Base-by-base conservation (phyloP, 2,113 vertebrate species). In the Sardina pilchardus region DNA sequence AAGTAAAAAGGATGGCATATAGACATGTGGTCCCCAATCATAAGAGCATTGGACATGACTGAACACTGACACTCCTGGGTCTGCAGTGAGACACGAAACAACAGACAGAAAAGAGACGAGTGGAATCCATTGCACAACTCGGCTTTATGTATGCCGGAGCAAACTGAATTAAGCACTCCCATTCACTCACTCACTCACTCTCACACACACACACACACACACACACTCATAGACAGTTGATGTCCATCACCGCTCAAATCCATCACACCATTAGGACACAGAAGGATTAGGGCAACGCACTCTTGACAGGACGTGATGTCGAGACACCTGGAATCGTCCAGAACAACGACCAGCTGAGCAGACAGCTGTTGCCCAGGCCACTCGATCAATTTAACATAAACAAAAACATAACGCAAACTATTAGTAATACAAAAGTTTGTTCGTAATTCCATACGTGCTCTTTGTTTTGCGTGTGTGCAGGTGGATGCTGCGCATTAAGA, bases 221-320 rank as follows among this genome's bases (percentile, higher is more conserved):
- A 17, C 53, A 78, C 30, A 16, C 71, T 89, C 82, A 91, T 84
- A 89, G 81, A 90, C 86, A 59, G 53, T 59, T 59, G 24, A 59
- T 78, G 71, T 19, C 71, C 71, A 78, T 17, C 14, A 14, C 71
- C 30, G 71, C 30, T 12, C 12, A 17, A 78, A 78, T 36, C 30
- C 14, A 12, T 78, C 3, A 36, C 9, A 14, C 71, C 71, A 78
- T 78, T 78, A 78, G 71, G 53, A 24, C 26, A 12, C 14, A 17
- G 34, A 78, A 34, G 34, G 71, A 78, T 78, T 78, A 78, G 30
- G 10, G 16, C 71, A 36, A 17, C 12, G 12, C 71, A 78, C 26
- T 78, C 30, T 17, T 17, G 26, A 78, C 71, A 36, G 71, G 71
- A 36, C 34, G 63, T 71, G 63, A 71, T 36, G 71, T 36, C 71